phyloP scores from a whole-genome alignment of 2,113 vertebrate genomes.

The Donacobius atricapilla region DNA sequence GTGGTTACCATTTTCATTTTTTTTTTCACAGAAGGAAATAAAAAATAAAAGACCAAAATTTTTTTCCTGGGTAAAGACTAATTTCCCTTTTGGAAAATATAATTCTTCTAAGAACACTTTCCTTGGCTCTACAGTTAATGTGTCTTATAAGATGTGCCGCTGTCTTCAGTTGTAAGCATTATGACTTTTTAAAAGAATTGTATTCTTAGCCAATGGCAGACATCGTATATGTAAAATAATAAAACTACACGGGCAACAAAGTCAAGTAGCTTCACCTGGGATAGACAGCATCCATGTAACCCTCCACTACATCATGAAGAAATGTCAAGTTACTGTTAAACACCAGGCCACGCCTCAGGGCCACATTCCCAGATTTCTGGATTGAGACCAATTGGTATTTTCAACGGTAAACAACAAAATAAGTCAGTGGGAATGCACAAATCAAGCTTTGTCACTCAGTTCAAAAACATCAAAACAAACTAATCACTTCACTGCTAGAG shows the following conservation, averaged over 20 bases:
- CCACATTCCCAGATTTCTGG: accelerated
- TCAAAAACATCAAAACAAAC: not conserved
- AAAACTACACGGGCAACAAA: not conserved
- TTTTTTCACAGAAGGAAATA: not conserved
- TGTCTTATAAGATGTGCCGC: not conserved
- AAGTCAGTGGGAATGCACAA: not conserved
- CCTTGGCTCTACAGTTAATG: not conserved
- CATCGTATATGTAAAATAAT: not conserved
- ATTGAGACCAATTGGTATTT: not conserved
- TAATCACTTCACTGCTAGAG: not conserved
- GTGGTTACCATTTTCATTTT: not conserved
- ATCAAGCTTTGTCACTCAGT: not conserved
- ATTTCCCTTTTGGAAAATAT: not conserved
- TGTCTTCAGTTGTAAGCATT: not conserved
- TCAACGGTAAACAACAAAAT: not conserved
- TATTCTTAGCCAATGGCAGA: not conserved
- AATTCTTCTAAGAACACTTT: not conserved
- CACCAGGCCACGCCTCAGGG: not conserved
- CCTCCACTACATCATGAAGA: not conserved
- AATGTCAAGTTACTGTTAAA: not conserved
- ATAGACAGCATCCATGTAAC: not conserved
- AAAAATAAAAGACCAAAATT: not conserved
- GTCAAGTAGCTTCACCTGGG: not conserved
- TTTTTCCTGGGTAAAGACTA: not conserved
- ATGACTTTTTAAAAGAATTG: not conserved